Evolutionary conservation across 2,888 invertebrate genomes (phyloP).

Genomic region (Hartigia nigra): DNA sequence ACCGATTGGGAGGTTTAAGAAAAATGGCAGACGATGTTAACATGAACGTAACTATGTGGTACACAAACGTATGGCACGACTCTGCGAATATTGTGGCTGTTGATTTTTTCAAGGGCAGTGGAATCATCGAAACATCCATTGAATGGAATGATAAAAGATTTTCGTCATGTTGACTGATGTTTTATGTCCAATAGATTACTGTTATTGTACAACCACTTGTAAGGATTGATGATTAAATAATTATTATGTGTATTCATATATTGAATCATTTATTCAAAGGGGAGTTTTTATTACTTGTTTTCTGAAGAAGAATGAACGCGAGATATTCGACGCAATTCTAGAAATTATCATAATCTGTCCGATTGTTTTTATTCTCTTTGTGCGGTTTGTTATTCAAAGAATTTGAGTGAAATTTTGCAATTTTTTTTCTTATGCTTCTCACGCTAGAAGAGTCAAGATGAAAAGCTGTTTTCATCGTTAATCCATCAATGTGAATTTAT

Average conservation of each 20-base stretch:
- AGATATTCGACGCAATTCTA: not conserved
- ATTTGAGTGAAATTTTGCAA: not conserved
- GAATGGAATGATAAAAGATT: slow-evolving; percentile 51
- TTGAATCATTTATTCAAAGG: not conserved
- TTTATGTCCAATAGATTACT: not conserved
- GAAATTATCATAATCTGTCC: not conserved
- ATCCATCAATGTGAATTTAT: slow-evolving; percentile 3
- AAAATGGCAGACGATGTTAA: slow-evolving; percentile 77
- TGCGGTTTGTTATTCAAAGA: not conserved
- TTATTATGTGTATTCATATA: not conserved
- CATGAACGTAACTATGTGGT: slow-evolving; percentile 76
- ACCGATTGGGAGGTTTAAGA: slow-evolving; percentile 72
- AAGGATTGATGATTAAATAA: not conserved
- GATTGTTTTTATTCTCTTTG: not conserved
- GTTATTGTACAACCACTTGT: not conserved
- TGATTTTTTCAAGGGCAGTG: slow-evolving; percentile 79
- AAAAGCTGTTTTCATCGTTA: not conserved
- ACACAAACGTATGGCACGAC: slow-evolving; percentile 74
- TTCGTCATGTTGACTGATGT: slow-evolving; percentile 28
- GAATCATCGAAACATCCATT: slow-evolving; percentile 71
- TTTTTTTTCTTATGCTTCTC: not conserved
- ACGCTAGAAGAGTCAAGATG: not conserved
- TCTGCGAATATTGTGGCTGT: slow-evolving; percentile 79
- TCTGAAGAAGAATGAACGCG: not conserved
- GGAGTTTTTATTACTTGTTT: not conserved